Evolutionary conservation across 2,113 vertebrate genomes (phyloP), one percentile per base, ranked within the genome.

Genomic region (Empidonax traillii): DNA sequence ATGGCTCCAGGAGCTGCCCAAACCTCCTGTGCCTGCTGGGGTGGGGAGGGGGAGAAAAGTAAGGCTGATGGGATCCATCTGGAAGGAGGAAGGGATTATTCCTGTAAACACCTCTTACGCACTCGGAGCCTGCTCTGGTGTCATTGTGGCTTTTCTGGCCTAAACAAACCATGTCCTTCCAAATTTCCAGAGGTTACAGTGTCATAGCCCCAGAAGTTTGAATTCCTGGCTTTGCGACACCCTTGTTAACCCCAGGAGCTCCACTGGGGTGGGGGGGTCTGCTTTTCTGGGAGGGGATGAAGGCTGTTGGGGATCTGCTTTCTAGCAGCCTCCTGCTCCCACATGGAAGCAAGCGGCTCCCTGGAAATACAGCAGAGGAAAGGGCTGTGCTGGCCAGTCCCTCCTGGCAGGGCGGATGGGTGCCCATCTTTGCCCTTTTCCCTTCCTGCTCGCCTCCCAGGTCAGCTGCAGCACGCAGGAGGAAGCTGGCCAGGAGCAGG

Each of bases 341-440:
- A 1, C 46, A 2, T 2, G 7, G 58, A 43, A 66, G 8, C 0
- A 1, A 78, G 82, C 25, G 58, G n/a, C 20, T 23, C 33, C 61
- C 23, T 28, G 44, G 66, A n/a, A 68, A 65, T 2, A 21, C 4
- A 5, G 71, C 18, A 13, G 44, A 31, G 67, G 62, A 83, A 89
- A 84, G 22, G 51, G 59, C 52, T 14, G 62, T 21, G 53, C 52
- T 56, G 66, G 20, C 3, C 6, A 1, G 12, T n/a, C 43, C 46
- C 73, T 39, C 24, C 66, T 17, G 0, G 0, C 3, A 46, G 74
- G 82, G 55, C 0, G 0, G 4, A 1, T 0, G 3, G 4, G 66
- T 58, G 59, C 68, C 35, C 86, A 3, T 79, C 5, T 2, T 51
- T 86, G 68, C 63, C 46, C 86, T 52, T 47, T 83, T 71, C 78